Evolutionary conservation across 2,113 vertebrate species (phyloP), one percentile per base, ranked within the genome.

Genomic region (Motacilla alba): DNA sequence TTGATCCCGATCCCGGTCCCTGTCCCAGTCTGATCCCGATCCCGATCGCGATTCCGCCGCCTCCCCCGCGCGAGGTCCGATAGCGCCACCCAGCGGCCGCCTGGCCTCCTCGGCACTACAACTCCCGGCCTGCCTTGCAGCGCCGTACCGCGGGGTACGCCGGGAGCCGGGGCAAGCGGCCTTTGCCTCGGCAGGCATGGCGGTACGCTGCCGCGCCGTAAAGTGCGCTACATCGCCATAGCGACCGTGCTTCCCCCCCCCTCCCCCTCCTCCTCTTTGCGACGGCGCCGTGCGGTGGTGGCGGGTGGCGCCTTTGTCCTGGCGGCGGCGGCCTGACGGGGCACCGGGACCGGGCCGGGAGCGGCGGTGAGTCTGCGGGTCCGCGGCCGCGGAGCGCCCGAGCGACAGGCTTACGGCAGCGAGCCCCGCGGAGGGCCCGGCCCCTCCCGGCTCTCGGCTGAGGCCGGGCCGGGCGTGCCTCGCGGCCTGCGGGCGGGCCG

Each of bases 261-360:
- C 6, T 13, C 8, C 10, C 2, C n/a, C 3, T 27, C 55, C 56
- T 6, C 15, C 8, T 5, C 26, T 78, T 95, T 91, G 68, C 91
- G 91, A 80, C 93, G 13, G 55, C 20, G 79, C 89, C 55, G 86
- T 69, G 43, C 66, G 41, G 89, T 46, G 78, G 83, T 15, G 52
- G 87, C 47, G 67, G 75, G 87, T 90, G 89, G 91, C 87, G 95
- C 87, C 95, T 95, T 96, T 96, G 95, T 96, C 83, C 95, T 89
- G 94, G 83, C 89, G 89, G 85, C 60, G 66, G 85, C 68, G 88
- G 95, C 89, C 82, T 68, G 59, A 64, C 69, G 69, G 41, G 74
- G n/a, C 39, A 39, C 19, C n/a, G 56, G 89, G 66, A n/a, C 9
- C 37, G 44, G 88, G 72, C 24, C 66, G 35, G 49, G 28, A 56